Percentiles rank a stretch among this genome's conserved stretches.
phyloP scores from a whole-genome alignment of 92 coral and sea anemone genomes.

The Paramuricea clavata region DNA sequence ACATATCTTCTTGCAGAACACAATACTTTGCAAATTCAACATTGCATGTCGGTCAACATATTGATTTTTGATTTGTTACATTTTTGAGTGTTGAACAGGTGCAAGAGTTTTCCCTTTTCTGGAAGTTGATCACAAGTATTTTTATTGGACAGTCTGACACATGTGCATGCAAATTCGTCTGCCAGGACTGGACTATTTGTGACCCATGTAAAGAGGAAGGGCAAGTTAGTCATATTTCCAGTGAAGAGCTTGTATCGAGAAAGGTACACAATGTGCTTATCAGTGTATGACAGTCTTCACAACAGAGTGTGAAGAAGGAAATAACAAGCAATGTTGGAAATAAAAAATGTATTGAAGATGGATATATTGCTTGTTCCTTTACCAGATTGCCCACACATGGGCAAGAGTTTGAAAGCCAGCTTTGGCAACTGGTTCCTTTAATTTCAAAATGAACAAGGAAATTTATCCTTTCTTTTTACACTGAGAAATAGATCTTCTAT shows the following conservation, averaged over 20 bases:
- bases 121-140: too few species aligned
- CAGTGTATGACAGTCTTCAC: conserved; percentile 15
- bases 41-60: too few species aligned
- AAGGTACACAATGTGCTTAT: background rate
- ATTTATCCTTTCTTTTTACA: conserved; percentile 29
- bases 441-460: conserved; percentile 36
- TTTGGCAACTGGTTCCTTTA: conserved; percentile 30
- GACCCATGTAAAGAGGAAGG: conserved; percentile 3
- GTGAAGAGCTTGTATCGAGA: conserved; percentile 38
- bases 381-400: conserved; percentile 48
- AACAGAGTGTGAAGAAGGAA: conserved; percentile 52
- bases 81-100: too few species aligned
- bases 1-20: too few species aligned
- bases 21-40: too few species aligned
- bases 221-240: conserved; percentile 44
- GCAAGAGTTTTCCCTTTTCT: too few species aligned
- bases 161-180: too few species aligned
- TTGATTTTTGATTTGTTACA: too few species aligned
- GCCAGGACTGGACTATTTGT: too few species aligned
- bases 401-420: conserved; percentile 40
- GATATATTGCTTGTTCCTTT: conserved; percentile 37
- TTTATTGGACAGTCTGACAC: too few species aligned
- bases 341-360: conserved; percentile 8
- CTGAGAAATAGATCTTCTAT: conserved; percentile 17
- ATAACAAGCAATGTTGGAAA: conserved; percentile 41